Evolutionary conservation across 2,113 vertebrate species (phyloP).

Genomic region (Carassius auratus): DNA sequence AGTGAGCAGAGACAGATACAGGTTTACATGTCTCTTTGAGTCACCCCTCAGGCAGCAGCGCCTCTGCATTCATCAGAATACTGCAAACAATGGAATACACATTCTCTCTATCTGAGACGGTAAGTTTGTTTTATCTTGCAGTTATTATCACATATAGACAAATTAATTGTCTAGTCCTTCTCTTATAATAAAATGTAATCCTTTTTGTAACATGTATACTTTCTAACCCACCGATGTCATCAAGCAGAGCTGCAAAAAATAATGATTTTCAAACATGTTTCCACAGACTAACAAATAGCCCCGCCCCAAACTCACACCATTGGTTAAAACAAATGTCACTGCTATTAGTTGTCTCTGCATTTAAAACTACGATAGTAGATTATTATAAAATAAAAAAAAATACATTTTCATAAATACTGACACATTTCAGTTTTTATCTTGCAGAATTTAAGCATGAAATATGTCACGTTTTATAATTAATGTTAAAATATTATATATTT

Average conservation of each 20-base stretch:
- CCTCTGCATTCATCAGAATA: conserved; percentile 65
- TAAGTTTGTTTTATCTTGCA: conserved; percentile 58
- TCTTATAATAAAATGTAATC: neutral
- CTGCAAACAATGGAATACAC: conserved; percentile 66
- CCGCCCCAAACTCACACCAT: neutral
- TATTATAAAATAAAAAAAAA: too few species aligned
- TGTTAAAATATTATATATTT: neutral
- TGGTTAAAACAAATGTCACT: neutral
- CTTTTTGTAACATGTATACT: neutral
- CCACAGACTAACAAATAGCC: neutral
- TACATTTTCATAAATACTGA: neutral
- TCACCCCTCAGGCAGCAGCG: conserved; percentile 56
- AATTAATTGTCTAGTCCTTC: conserved; percentile 45
- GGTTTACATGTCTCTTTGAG: conserved; percentile 58
- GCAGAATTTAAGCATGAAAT: neutral
- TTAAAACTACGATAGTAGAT: neutral
- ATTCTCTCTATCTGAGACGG: conserved; percentile 57
- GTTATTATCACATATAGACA: conserved; percentile 3
- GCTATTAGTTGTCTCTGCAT: neutral
- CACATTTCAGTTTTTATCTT: too few species aligned
- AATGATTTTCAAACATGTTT: neutral
- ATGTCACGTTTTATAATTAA: neutral
- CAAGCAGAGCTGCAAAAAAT: neutral
- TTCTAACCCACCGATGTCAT: neutral
- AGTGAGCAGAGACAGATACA: conserved; percentile 59